Base-by-base conservation (phyloP, 2,888 invertebrate species). In the Erebia palarica region DNA sequence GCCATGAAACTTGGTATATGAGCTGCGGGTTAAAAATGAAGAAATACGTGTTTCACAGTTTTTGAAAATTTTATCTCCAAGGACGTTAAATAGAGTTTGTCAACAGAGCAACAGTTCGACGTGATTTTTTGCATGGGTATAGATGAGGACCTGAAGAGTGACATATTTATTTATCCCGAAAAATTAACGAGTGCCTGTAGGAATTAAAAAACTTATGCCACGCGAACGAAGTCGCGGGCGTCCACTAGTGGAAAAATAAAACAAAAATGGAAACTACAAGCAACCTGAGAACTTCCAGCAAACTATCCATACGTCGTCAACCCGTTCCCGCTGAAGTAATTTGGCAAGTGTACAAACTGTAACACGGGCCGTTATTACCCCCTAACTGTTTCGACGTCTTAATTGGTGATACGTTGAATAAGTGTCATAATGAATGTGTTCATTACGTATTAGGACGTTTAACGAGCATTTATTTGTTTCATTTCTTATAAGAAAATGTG, bases 261-360 rank as follows among this genome's bases (percentile, higher is more conserved):
- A 63, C 21, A 11, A 44, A 49, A 47, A 53, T 10, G 53, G 42
- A 60, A 68, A 60, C 68, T 44, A 60, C 10, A 49, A 63, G 63
- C 49, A 63, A 47, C 61, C 47, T 61, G 36, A n/a, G 53, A 65
- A 53, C 14, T 65, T 65, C 65, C 55, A 65, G 16, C 36, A 11
- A 65, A 55, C 42, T 16, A 57, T 49, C 21, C 42, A n/a, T 49
- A 65, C 16, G 69, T 69, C 58, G 63, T 63, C 51, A 57, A 65
- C 57, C 57, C 27, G 69, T 16, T 58, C 60, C 18, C 60, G 71
- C 36, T 16, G 9, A 18, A 65, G 69, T 71, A 65, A 65, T 73
- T 73, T 73, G 73, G 73, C 73, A 55, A 18, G 59, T 27, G 71
- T 66, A 65, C 72, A 71, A 68, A 66, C 59, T 69, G 66, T 71